Evolutionary conservation across 2,113 vertebrate species (phyloP).

Genomic region (Austrofundulus limnaeus): DNA sequence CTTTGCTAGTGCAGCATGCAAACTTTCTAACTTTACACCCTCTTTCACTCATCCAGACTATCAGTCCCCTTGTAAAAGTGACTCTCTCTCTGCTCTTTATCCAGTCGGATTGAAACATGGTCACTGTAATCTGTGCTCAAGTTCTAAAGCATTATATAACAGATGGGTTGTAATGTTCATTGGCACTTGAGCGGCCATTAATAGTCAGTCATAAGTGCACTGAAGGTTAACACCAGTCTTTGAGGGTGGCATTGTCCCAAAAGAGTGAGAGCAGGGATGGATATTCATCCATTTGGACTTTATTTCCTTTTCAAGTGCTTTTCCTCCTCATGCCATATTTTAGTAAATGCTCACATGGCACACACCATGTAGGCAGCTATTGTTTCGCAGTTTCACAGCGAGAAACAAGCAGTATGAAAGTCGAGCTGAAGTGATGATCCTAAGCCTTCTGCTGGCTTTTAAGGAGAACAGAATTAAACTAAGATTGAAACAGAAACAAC

Average conservation of each 20-base stretch:
- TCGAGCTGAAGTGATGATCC: slow-evolving; percentile 13
- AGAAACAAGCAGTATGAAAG: slow-evolving; percentile 31
- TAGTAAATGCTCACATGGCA: slow-evolving; percentile 6
- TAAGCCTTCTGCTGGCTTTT: slow-evolving; percentile 20
- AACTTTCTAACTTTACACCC: slow-evolving; percentile 10
- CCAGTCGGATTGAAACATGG: slow-evolving; percentile 53
- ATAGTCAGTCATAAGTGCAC: slow-evolving; percentile 57
- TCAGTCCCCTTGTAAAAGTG: slow-evolving; percentile 34
- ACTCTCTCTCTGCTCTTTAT: slow-evolving; percentile 60
- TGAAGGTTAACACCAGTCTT: slow-evolving; percentile 66
- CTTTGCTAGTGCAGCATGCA: slow-evolving; percentile 21
- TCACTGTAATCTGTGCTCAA: slow-evolving; percentile 60
- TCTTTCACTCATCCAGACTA: slow-evolving; percentile 26
- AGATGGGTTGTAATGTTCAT: slow-evolving; percentile 67
- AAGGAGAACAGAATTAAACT: not conserved
- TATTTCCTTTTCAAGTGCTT: slow-evolving; percentile 39
- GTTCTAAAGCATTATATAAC: slow-evolving; percentile 48
- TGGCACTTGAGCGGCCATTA: slow-evolving; percentile 57
- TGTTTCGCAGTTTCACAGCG: slow-evolving; percentile 7
- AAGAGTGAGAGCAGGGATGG: slow-evolving; percentile 28
- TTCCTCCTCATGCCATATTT: slow-evolving; percentile 36
- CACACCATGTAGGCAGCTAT: slow-evolving; percentile 46
- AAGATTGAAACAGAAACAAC: not conserved
- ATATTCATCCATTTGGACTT: slow-evolving; percentile 52
- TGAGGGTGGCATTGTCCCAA: slow-evolving; percentile 49